Base-by-base conservation (phyloP, 2,888 invertebrate species). In the Lydus trimaculatus region DNA sequence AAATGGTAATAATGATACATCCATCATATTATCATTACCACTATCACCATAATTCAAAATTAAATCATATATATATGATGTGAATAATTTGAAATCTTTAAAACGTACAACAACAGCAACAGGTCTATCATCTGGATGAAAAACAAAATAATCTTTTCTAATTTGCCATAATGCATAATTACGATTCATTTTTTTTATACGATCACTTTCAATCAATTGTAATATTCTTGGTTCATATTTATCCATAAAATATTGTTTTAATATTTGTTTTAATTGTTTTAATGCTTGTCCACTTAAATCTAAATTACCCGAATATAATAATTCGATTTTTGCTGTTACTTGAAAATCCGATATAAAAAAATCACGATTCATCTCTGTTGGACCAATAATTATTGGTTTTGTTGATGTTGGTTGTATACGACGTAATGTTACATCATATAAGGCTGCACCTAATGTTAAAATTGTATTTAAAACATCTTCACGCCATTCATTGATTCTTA, bases 71-170 rank as follows among this genome's bases (percentile, higher is more conserved):
- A 48, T 8, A 17, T 5, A 17, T 20, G 7, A 17, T 17, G 20
- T 20, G 17, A 48, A 48, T 48, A 20, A 8, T 17, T 48, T 7
- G 20, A 17, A 20, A 17, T 48, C 17, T 17, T 17, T 48, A n/a
- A 17, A 48, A 9, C 52, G 52, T 9, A 52, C 11, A 4, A 48
- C 7, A 17, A 9, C 9, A 20, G 17, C 17, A 0, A 48, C 17
- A 0, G 43, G 43, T 0, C 84, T 83, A 31, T 84, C 84, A 0
- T 72, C 73, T 1, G 85, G 83, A 73, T 85, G 84, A 62, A 81
- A 81, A 15, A 82, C 52, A 59, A 78, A 85, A 58, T 77, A 79
- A 31, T 73, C 68, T 2, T 72, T 72, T 8, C 76, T 79, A 20
- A 67, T 61, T n/a, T 65, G 73, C 83, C 84, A 84, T 23, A 84